Base-by-base conservation (phyloP, 2,797 vertebrate species). In the Ambastaia sidthimunki region DNA sequence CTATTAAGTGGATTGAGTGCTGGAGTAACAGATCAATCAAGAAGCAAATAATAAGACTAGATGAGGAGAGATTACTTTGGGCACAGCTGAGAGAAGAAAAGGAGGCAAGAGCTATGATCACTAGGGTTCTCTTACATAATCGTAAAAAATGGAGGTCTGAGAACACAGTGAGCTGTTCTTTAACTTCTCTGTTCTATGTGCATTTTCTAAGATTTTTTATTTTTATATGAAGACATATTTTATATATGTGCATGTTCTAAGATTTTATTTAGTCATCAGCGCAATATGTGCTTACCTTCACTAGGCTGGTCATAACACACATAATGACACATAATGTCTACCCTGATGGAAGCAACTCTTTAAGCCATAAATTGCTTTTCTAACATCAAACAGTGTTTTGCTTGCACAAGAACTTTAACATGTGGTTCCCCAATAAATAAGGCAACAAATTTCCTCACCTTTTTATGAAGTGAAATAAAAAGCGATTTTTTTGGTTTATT, bases 21-120 rank as follows among this genome's bases (percentile, higher is more conserved):
- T 83, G 89, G 80, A 88, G 91, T 93, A 93, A 93, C 91, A 92
- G 91, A 93, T 93, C 92, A 92, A 92, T 93, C 93, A 92, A 92
- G 90, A 91, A 90, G 88, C 87, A 89, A 89, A 92, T 92, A 91
- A 93, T 94, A 92, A 91, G 90, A 92, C 92, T 91, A 86, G 87
- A 93, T 93, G 88, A 82, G 69, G 84, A 87, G 86, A 90, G 92
- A 93, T 94, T 92, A 94, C 92, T 92, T 94, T 93, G 91, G 88
- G 85, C 81, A 80, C 80, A 81, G 85, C 83, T 85, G 78, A 83
- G 81, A 87, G 82, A 87, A 86, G 87, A 85, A 85, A 85, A 86
- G 87, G 88, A 75, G 83, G 81, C 66, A 57, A 74, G 70, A 81
- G 65, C 65, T 71, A 82, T 77, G 81, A 78, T 84, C 81, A 88